Base-by-base conservation (phyloP, 1,140 invertebrate species). In the Mesaphorura yosii region DNA sequence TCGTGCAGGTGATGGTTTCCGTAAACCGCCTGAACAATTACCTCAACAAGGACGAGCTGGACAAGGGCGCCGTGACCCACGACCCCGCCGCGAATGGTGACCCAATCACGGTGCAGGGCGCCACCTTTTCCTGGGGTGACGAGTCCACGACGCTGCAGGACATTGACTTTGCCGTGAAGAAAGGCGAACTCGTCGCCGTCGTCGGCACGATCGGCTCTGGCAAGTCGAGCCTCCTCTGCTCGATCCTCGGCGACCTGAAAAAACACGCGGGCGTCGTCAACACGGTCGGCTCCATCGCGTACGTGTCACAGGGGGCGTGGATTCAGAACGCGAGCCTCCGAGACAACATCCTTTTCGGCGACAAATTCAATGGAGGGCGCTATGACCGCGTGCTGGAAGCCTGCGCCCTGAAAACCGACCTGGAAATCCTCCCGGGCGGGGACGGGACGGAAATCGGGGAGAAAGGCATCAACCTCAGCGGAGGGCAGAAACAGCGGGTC, bases 141-240 rank as follows among this genome's bases (percentile, higher is more conserved):
- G 64, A 67, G 25, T 47, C 60, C 1, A 63, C 68, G n/a, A 67
- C 67, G 3, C 61, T 78, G n/a, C 66, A 65, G 41, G 64, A 72
- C 39, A 66, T 74, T 40, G 65, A 67, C 58, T 71, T 77, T 84
- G 69, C 90, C 59, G 88, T 92, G 1, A 65, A 93, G 51, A 83
- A 84, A 62, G 76, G 88, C 63, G 90, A 88, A 1, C 73, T 80
- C 65, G 75, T 93, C 2, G 85, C 83, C 0, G 88, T 92, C 70
- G 78, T 71, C 42, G 88, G 88, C 38, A 84, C 82, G 83, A 68
- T 85, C 83, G 65, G 50, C n/a, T n/a, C n/a, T n/a, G n/a, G n/a
- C n/a, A n/a, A n/a, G n/a, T n/a, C n/a, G n/a, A n/a, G n/a, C n/a
- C 45, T 77, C 5, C 46, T 77, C 6, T 66, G 67, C 6, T 72